Evolutionary conservation across 2,888 invertebrate species (phyloP), one percentile per base, ranked within the genome.

Genomic region (Cosmopolites sordidus): DNA sequence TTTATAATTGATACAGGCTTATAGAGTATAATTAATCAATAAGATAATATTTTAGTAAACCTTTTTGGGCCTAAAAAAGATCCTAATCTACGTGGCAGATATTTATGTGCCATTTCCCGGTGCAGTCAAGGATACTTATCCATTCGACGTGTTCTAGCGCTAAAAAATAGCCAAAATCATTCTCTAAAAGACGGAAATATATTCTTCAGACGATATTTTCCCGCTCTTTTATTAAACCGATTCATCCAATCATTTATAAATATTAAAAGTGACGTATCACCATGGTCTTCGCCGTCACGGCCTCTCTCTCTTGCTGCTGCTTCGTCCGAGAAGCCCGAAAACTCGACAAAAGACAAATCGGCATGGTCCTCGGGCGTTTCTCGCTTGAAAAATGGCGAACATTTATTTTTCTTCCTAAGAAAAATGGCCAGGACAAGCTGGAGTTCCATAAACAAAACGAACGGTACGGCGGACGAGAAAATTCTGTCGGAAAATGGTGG

Each of bases 401-500:
- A 56, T 56, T 56, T 56, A 56, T 56, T 50, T 52, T 22, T 29
- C 38, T 22, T 38, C 18, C 11, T 6, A 53, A 56, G 51, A 56
- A 48, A 51, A 53, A 49, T 51, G 52, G 56, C 48, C 47, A 41
- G 52, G 51, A 51, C 52, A 56, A 51, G 51, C 51, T 49, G 49
- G 52, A 48, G 52, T 56, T 49, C 49, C 49, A 56, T 56, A 56
- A 56, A 56, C 56, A 56, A 56, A 56, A 56, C 52, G 56, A 52
- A 48, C 43, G 48, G 46, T 46, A n/a, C 43, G 30, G 38, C 37
- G 29, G 43, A 43, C 42, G 42, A 47, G 51, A 41, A 42, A 51
- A 56, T 46, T 53, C 52, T 42, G 38, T 45, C 22, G 22, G 56
- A 50, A 52, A 51, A 52, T 49, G 43, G 52, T 51, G 51, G 33